Evolutionary conservation across 1,140 invertebrate genomes (phyloP), one percentile per base, ranked within the genome.

Genomic region (Euschistus heros): DNA sequence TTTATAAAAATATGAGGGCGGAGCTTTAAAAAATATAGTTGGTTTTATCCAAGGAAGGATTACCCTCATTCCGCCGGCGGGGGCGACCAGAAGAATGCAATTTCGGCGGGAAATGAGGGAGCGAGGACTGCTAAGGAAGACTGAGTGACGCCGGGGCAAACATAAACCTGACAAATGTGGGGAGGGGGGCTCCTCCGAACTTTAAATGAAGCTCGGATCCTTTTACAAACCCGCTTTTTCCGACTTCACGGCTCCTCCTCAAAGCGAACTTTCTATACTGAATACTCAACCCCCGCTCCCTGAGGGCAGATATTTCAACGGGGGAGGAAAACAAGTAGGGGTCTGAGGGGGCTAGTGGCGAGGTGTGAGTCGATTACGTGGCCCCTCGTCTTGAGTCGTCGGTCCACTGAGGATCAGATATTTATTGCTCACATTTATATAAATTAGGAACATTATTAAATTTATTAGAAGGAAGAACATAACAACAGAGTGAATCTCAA

Each of bases 151-250:
- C 27, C 27, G 62, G 15, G 60, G 33, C 26, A 64, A 67, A 50
- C 24, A 65, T 65, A 65, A 61, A 60, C 22, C 54, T 59, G 64
- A 65, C 54, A 61, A 65, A 52, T 66, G 65, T 33, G 20, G 50
- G 27, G 14, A 17, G 18, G 26, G 17, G 18, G 22, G 15, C 33
- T 15, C 44, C 33, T 42, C 20, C 60, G 8, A 44, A 60, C 59
- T 63, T 67, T 63, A 67, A 67, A 64, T 64, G 59, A 67, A 63
- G 24, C 27, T 27, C 60, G 22, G 22, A 54, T 52, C 60, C 60
- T 42, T 52, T 61, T 65, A 30, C 64, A 27, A 37, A 30, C 55
- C 42, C 54, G 44, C 64, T 47, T 46, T 44, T 47, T 47, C 63
- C 20, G 50, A 64, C 63, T 54, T 62, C 37, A 57, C 54, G 54